Base-by-base conservation (phyloP, 2,888 invertebrate species). In the Gymnocheta viridis region DNA sequence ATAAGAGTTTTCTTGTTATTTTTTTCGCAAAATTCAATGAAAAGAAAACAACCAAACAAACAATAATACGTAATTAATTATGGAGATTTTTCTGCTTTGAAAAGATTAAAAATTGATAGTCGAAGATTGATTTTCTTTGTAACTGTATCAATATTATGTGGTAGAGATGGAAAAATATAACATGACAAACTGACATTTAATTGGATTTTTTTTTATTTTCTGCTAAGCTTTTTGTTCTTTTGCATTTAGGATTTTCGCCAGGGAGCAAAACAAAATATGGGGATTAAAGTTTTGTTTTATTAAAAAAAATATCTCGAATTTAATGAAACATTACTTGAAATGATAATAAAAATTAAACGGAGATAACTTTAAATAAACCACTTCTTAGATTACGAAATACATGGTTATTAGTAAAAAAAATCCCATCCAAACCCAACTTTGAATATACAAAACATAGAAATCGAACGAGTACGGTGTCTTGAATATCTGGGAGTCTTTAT, bases 11-110 rank as follows among this genome's bases (percentile, higher is more conserved):
- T n/a, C 62, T 35, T 49, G 0, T 24, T n/a, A 12, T 14, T 62
- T 17, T 56, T 0, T 51, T 4, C 5, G 54, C 22, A 49, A 49
- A 73, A 41, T 19, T 64, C 51, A 77, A 58, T 58, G 17, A 10
- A 49, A 44, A 19, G 19, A 64, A 51, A 70, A 19, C 19, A 49
- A 47, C 27, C 19, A 51, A 51, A 9, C 54, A 66, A 67, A 56
- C 64, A 64, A 72, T 64, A 64, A 79, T 72, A 47, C 54, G 73
- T 81, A 81, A 84, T 81, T 84, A 84, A 84, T 84, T 84, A 84
- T 62, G 64, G 19, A 60, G 66, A 70, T 60, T 58, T 76, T 56
- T 49, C 29, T 58, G 58, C 58, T 32, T 44, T 47, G 14, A 24
- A 58, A 0, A 81, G 81, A 81, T 81, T 69, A 62, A 49, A 69